Evolutionary conservation across 1,140 invertebrate genomes (phyloP), one percentile per base, ranked within the genome.

Genomic region (Saccostrea echinata): DNA sequence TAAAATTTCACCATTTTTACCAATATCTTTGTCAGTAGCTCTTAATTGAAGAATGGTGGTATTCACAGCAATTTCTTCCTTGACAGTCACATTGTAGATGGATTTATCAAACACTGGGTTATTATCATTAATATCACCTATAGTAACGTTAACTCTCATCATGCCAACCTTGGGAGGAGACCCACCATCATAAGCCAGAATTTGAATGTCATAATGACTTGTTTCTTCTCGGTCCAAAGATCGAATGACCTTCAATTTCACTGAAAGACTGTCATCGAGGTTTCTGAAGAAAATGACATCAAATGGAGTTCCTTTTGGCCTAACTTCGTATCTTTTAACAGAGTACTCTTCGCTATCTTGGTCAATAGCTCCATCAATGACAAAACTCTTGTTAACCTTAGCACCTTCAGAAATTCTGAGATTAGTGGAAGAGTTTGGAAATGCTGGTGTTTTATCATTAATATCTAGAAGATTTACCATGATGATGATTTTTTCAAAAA

Each of bases 391-490:
- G 12, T 89, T 88, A 18, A 88, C 27, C 18, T 88, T 55, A 11
- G 90, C 90, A n/a, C 89, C 89, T 80, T 92, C 92, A 3, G 90
- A 91, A 71, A 92, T 87, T 8, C 71, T 55, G 24, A 91, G 35
- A 57, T 88, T 43, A 4, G 90, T 18, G 12, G 55, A 61, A 52
- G 97, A 94, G 0, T 98, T 97, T 6, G 97, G 97, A 81, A 91
- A 92, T 80, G 85, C 84, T 57, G 92, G 92, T 51, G 85, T 68
- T 3, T 98, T 98, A 91, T 98, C 97, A 95, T 99, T 98, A 71
- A 97, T 96, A 24, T 98, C 98, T 93, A 98, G 98, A 0, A 99
- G 97, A 0, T 98, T 98, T 91, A 99, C 97, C 11, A 98, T 98
- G 94, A 98, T 86, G 13, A 83, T 35, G 52, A 91, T 91, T 84